These are phyloP conservation scores for Ictalurus punctatus DNA, from an alignment of 2,113 vertebrate species.

Conservation along the genomic window DNA sequence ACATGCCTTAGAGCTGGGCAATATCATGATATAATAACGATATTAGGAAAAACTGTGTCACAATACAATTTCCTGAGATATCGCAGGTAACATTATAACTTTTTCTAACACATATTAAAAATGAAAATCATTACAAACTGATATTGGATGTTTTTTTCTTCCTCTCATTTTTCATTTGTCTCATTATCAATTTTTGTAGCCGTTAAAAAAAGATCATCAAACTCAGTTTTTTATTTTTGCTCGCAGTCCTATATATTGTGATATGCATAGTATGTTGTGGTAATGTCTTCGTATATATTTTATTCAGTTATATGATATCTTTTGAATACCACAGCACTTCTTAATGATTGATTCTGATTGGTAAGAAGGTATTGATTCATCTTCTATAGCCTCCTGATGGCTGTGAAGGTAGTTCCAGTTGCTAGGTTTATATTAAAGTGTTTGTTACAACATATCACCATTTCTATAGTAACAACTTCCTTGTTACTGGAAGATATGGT, in stretches of 20 bases:
- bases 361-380: background rate
- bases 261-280: background rate
- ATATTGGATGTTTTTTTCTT: background rate
- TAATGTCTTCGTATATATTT: background rate
- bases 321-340: background rate
- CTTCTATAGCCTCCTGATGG: background rate
- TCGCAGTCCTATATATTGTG: background rate
- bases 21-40: background rate
- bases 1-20: background rate
- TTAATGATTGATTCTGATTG: background rate
- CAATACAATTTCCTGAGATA: background rate
- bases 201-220: background rate
- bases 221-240: background rate
- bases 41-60: background rate
- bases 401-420: background rate
- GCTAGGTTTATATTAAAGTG: background rate
- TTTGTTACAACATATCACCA: background rate
- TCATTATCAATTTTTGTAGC: background rate
- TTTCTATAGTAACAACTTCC: background rate
- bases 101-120: background rate
- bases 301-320: background rate
- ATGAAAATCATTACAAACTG: background rate
- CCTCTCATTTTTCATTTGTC: background rate
- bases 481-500: background rate
- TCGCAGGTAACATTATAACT: background rate